Conservation (phyloP, 2,797 vertebrate genomes). For the Anguilla anguilla region DNA sequence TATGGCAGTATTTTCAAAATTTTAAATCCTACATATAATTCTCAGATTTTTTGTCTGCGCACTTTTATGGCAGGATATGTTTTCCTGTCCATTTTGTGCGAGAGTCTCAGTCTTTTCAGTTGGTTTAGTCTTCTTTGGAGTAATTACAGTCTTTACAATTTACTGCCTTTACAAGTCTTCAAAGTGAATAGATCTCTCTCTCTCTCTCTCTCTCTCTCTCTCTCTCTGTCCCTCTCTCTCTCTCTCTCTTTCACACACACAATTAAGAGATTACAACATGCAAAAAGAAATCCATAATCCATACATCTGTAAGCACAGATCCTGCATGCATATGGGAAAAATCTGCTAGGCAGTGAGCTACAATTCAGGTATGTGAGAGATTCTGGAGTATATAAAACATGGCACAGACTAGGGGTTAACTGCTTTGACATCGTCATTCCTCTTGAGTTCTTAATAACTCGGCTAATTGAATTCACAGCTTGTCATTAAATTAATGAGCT, state of each 20-base stretch:
- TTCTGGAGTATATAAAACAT: background rate
- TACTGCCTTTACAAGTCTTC: background rate
- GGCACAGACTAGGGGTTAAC: background rate
- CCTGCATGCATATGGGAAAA: background rate
- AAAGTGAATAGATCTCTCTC: background rate
- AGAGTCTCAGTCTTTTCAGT: background rate
- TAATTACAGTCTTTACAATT: background rate
- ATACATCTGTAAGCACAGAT: background rate
- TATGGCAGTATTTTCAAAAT: background rate
- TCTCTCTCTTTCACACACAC: background rate
- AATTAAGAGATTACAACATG: too few relatives aligned
- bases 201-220: background rate
- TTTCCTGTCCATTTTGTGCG: background rate
- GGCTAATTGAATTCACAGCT: constrained; percentile 5
- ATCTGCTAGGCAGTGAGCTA: background rate
- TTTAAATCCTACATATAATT: background rate
- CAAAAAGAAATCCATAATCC: background rate
- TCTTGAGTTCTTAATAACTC: background rate
- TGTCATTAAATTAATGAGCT: constrained; percentile 17
- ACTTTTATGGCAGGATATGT: background rate
- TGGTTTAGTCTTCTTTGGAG: background rate
- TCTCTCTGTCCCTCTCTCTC: accelerated
- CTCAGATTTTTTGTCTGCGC: background rate
- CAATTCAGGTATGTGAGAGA: background rate
- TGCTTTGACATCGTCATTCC: background rate